Percentiles rank a stretch among this genome's conserved stretches.
Conservation (phyloP, 2,113 vertebrate genomes). For the Eleginops maclovinus region DNA sequence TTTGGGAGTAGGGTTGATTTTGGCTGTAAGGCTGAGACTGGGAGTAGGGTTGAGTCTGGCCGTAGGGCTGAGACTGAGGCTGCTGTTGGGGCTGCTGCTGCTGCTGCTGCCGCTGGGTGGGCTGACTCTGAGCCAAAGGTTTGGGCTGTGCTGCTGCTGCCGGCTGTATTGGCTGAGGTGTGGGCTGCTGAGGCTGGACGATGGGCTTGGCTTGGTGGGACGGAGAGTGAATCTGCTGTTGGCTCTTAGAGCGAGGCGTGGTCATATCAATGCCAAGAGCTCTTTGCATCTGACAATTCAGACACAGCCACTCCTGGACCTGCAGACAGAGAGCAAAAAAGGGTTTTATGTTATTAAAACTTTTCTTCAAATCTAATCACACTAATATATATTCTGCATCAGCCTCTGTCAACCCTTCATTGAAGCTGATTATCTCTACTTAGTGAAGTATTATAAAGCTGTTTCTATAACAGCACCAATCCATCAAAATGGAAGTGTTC, state of each 20-base stretch:
- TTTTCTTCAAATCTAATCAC: background rate
- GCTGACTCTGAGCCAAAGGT: slow-evolving; percentile 71
- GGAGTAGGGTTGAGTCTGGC: slow-evolving; percentile 58
- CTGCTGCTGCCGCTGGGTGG: slow-evolving; percentile 57
- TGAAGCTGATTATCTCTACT: background rate
- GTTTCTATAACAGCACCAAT: background rate
- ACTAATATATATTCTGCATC: background rate
- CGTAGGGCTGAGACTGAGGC: slow-evolving; percentile 53
- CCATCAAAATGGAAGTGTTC: background rate
- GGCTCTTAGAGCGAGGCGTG: slow-evolving; percentile 95
- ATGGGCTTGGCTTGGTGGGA: slow-evolving; percentile 85
- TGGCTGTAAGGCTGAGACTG: slow-evolving; percentile 31
- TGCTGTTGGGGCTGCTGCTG: background rate
- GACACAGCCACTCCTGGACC: slow-evolving; percentile 98
- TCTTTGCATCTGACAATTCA: slow-evolving; percentile 99
- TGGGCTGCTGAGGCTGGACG: slow-evolving; percentile 75
- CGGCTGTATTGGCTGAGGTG: slow-evolving; percentile 67
- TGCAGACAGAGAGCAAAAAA: slow-evolving; percentile 71
- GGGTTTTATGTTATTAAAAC: slow-evolving; percentile 6
- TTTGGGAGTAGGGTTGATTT: slow-evolving; percentile 28
- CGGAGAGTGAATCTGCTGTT: slow-evolving; percentile 94
- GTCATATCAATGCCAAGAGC: slow-evolving; percentile 99
- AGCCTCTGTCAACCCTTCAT: background rate
- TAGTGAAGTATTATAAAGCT: background rate
- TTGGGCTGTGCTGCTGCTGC: slow-evolving; percentile 66